These are phyloP conservation scores for Choloepus didactylus DNA, from an alignment of 2,797 vertebrate species.

Conservation along the genomic window DNA sequence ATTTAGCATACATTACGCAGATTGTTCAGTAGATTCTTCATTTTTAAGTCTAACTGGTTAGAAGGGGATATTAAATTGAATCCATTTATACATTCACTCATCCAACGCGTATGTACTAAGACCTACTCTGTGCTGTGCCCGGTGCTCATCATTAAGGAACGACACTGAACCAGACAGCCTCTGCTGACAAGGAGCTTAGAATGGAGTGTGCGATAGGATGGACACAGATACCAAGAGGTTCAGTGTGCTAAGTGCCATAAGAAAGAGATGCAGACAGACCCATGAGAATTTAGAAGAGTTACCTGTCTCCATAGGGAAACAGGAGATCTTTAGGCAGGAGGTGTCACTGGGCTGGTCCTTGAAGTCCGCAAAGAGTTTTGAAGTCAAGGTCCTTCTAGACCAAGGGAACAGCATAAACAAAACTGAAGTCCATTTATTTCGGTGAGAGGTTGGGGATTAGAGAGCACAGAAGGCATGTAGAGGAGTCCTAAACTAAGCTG, in stretches of 20 bases:
- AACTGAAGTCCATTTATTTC: background rate
- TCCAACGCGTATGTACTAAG: background rate
- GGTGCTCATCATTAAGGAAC: background rate
- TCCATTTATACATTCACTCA: background rate
- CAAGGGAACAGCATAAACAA: background rate
- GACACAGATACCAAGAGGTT: background rate
- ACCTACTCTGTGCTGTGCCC: background rate
- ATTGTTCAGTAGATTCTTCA: constrained; percentile 6
- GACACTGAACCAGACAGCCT: background rate
- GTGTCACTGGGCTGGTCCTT: background rate
- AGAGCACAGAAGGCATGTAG: background rate
- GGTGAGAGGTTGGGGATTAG: background rate
- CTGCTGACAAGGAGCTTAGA: background rate
- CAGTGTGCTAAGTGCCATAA: background rate
- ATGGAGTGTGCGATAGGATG: background rate
- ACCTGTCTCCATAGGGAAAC: background rate
- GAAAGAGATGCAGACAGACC: background rate
- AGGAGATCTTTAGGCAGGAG: constrained; percentile 3
- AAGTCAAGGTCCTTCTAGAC: constrained; percentile 12
- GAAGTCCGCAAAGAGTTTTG: constrained; percentile 19
- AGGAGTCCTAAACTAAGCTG: background rate
- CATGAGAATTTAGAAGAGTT: background rate
- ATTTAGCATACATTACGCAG: background rate
- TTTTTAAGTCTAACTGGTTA: constrained; percentile 25
- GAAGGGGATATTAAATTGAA: background rate